Evolutionary conservation across 2,888 invertebrate genomes (phyloP), one percentile per base, ranked within the genome.

Genomic region (Pristionchus mayeri): DNA sequence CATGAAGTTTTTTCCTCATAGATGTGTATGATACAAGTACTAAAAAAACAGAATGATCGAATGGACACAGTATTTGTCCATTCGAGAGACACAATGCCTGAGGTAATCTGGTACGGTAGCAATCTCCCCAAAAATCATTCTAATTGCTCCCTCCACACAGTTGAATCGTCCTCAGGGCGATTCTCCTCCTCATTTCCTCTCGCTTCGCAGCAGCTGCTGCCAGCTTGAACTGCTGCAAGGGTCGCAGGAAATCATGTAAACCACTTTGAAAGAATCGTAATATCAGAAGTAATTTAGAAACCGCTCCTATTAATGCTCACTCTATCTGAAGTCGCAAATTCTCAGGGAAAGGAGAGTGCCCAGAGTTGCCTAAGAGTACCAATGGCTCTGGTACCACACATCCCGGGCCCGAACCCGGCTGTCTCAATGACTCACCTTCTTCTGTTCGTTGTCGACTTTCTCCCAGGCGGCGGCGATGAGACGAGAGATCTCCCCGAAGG

Each of bases 401-500:
- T n/a, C n/a, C n/a, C n/a, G n/a, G n/a, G n/a, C n/a, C n/a, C n/a
- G n/a, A n/a, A n/a, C n/a, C n/a, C n/a, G n/a, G n/a, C n/a, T n/a
- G n/a, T n/a, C n/a, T n/a, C n/a, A n/a, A n/a, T n/a, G n/a, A 2
- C 75, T 13, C 16, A 79, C 79, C 54, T 54, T 79, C 54, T 79
- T 79, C 52, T 79, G 79, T 16, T 79, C 79, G 11, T 54, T 54
- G 1, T 30, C 79, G 2, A 79, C 54, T 24, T 54, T 79, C 54
- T 79, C 79, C 79, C 79, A 79, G 9, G 79, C 79, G 1, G 37
- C 54, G 13, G 79, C 79, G 7, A 79, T 79, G 11, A 79, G n/a
- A 34, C 79, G 50, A n/a, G 79, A 79, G 16, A 79, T 54, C n/a
- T 79, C n/a, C 3, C 79, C 79, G 79, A 79, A 79, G 2, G 79